Base-by-base conservation (phyloP, 2,888 invertebrate genomes). In the Magallana nippona region DNA sequence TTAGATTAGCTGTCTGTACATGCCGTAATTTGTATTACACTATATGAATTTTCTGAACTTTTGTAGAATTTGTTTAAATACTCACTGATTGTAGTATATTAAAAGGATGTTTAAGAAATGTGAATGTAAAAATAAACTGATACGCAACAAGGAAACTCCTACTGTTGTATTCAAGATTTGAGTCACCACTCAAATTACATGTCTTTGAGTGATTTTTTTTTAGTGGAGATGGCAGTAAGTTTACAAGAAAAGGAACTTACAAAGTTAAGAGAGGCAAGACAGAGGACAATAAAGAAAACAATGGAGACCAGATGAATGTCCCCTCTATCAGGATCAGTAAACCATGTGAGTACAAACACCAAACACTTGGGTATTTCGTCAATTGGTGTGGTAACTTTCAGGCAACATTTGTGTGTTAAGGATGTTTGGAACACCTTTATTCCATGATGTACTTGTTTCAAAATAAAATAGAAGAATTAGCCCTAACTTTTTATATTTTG, bases 241-340 rank as follows among this genome's bases (percentile, higher is more conserved):
- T 91, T 84, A 88, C 87, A 15, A 84, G 92, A 55, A 88, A 89
- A 79, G 91, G 91, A 62, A 92, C 92, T 79, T 92, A 91, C 84
- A 85, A 89, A 27, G 89, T 92, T 27, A 91, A 91, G 85, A 89
- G 87, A 83, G 84, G 87, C 55, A 84, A 84, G 19, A 55, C 81
- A 10, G 86, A 84, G n/a, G 87, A 89, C 19, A 87, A 89, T 84
- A 89, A 89, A 56, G 89, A 90, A 79, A 90, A 89, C 77, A 86
- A 86, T 55, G 19, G 79, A 77, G 82, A 83, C 55, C 78, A 71
- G 44, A 71, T 84, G 78, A 84, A 85, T 32, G 81, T 90, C 32
- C 90, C 90, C 71, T 85, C 84, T 13, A 89, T 90, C 71, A 86
- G 78, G 15, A 81, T 90, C 11, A 84, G 83, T 27, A 83, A 79